phyloP scores from a whole-genome alignment of 2,797 vertebrate genomes.

The Xiphophorus birchmanni region DNA sequence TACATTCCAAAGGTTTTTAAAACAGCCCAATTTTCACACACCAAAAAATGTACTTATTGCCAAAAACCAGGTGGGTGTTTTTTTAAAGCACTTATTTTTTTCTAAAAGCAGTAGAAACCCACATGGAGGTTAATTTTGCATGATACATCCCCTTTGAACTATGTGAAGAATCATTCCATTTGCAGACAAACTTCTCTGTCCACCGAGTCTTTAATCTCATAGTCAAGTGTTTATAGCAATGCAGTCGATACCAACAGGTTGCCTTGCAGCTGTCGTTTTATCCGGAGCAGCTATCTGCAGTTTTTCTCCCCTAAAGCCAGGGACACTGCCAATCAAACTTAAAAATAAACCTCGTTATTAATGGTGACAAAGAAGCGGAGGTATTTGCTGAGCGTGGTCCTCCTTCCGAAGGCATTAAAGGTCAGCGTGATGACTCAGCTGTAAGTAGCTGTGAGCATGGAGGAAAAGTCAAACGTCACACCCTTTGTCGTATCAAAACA shows the following conservation, averaged over 20 bases:
- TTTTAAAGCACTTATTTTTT: no score
- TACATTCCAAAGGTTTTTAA: no score
- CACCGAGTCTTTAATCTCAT: background rate
- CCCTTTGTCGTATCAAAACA: background rate
- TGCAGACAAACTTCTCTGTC: background rate
- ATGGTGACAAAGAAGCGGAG: background rate
- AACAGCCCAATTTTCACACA: no score
- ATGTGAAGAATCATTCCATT: background rate
- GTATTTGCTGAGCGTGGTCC: background rate
- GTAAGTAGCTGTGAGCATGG: background rate
- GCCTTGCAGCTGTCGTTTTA: background rate
- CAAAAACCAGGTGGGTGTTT: no score
- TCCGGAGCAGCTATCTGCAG: background rate
- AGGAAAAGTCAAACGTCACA: background rate
- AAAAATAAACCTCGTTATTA: background rate
- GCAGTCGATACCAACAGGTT: background rate
- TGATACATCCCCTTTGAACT: background rate
- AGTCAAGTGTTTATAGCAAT: background rate
- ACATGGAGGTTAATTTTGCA: no score
- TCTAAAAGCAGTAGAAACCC: no score
- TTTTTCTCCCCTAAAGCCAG: background rate
- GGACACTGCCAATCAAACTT: background rate
- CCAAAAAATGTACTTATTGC: no score
- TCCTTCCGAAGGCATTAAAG: background rate
- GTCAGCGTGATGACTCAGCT: slow-evolving; percentile 2